These are phyloP conservation scores for Hippocampus barbouri DNA, from an alignment of 2,113 vertebrate genomes.

Conservation along the genomic window DNA sequence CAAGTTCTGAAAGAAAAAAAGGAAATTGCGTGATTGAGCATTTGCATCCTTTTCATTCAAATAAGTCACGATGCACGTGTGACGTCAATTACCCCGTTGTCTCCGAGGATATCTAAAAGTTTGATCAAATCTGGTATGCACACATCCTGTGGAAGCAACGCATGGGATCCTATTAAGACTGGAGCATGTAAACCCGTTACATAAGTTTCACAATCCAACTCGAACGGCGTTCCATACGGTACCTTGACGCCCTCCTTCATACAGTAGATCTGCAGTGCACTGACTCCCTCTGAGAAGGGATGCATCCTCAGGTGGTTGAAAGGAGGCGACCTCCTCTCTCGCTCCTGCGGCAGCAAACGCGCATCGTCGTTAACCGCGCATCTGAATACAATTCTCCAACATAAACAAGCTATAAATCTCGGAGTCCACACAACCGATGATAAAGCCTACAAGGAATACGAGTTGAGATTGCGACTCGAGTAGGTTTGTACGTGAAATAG, in stretches of 20 bases:
- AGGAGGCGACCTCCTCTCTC: constrained; percentile 91
- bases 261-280: constrained; percentile 97
- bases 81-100: constrained; percentile 86
- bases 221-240: constrained; percentile 22
- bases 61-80: neutral
- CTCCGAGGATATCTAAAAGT: constrained; percentile 93
- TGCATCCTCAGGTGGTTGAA: constrained; percentile 96
- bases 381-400: no score
- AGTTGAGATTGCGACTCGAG: no score
- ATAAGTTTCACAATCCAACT: neutral
- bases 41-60: no score
- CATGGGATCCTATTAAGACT: neutral
- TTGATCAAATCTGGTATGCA: constrained; percentile 98
- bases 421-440: neutral
- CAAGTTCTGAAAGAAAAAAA: constrained; percentile 79
- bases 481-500: no score
- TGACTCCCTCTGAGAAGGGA: constrained; percentile 96
- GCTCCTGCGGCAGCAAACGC: constrained; percentile 75
- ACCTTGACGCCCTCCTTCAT: constrained; percentile 99
- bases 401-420: neutral
- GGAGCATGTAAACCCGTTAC: neutral
- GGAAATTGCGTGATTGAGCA: neutral
- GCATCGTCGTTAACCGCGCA: neutral
- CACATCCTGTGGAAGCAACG: constrained; percentile 79
- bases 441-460: no score